These are phyloP conservation scores for Helicolenus hilgendorfi DNA, from an alignment of 2,797 vertebrate species.

Conservation along the genomic window DNA sequence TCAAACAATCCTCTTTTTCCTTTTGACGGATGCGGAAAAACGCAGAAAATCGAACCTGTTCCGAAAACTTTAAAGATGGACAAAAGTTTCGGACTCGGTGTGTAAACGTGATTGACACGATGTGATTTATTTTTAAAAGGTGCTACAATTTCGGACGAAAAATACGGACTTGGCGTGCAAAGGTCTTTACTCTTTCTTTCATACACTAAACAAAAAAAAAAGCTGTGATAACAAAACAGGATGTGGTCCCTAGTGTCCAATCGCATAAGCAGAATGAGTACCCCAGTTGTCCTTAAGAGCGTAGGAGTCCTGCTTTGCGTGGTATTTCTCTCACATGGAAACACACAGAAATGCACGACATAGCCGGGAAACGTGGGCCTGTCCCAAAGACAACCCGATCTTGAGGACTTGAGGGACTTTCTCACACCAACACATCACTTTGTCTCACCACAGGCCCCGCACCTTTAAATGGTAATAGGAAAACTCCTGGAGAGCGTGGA, in stretches of 20 bases:
- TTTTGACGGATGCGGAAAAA: too few relatives aligned
- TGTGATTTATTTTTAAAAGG: too few relatives aligned
- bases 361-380: constrained; percentile 66
- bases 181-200: constrained; percentile 46
- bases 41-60: too few relatives aligned
- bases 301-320: constrained; percentile 72
- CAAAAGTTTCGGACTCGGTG: too few relatives aligned
- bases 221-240: constrained; percentile 84
- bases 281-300: constrained; percentile 56
- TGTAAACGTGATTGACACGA: too few relatives aligned
- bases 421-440: constrained; percentile 49
- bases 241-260: constrained; percentile 78
- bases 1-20: too few relatives aligned
- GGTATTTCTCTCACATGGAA: constrained; percentile 46
- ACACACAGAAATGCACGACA: constrained; percentile 28
- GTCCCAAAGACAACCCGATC: constrained; percentile 66
- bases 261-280: constrained; percentile 81
- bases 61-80: too few relatives aligned
- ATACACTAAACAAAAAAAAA: constrained; percentile 58
- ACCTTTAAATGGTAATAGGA: constrained; percentile 55
- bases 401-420: constrained; percentile 47
- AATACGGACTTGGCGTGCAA: too few relatives aligned
- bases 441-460: constrained; percentile 48
- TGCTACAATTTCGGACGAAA: too few relatives aligned
- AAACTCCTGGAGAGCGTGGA: constrained; percentile 59